Conservation (phyloP, 2,888 invertebrate genomes). For the Eupithecia centaureata region DNA sequence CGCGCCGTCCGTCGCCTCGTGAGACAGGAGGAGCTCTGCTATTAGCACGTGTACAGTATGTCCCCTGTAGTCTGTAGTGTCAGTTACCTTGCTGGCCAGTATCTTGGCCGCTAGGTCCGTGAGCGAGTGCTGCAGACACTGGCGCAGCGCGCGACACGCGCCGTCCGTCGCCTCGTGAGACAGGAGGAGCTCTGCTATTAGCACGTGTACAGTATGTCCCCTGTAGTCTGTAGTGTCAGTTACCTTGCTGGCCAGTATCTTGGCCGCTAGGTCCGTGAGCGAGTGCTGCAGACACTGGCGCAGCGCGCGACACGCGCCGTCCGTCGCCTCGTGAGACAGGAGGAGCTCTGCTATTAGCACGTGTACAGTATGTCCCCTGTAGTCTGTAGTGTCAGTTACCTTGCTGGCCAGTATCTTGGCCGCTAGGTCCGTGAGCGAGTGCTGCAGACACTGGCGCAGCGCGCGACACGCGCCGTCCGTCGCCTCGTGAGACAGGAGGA, state of each 20-base stretch:
- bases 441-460: constrained; percentile 85
- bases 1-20: constrained; percentile 94
- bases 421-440: constrained; percentile 87
- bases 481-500: constrained; percentile 91
- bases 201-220: constrained; percentile 67
- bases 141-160: constrained; percentile 87
- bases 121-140: constrained; percentile 89
- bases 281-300: constrained; percentile 87
- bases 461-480: constrained; percentile 94
- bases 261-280: constrained; percentile 88
- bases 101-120: constrained; percentile 88
- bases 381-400: constrained; percentile 57
- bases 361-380: constrained; percentile 50
- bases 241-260: constrained; percentile 92
- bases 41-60: constrained; percentile 81
- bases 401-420: constrained; percentile 93
- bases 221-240: constrained; percentile 14
- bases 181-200: constrained; percentile 90
- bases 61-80: constrained; percentile 15
- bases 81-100: constrained; percentile 89
- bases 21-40: constrained; percentile 89
- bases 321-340: constrained; percentile 91
- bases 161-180: constrained; percentile 94
- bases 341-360: constrained; percentile 90
- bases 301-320: constrained; percentile 91